phyloP scores from a whole-genome alignment of 64 coral and sea anemone genomes.

The Montipora sp. region DNA sequence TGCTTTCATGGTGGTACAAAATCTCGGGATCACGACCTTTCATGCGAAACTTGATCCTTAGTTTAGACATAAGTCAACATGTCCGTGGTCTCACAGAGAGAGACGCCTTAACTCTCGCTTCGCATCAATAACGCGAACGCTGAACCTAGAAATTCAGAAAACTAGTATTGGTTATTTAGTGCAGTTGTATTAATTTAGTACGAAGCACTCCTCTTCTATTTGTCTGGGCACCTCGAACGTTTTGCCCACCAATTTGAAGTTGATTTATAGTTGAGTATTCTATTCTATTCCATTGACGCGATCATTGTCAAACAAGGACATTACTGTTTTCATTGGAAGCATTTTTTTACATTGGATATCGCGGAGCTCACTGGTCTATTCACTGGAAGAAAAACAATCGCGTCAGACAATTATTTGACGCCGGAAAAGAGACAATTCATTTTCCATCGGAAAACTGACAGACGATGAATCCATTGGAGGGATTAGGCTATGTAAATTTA shows the following conservation, averaged over 20 bases:
- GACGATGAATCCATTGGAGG: conserved; percentile 7
- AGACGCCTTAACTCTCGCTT: neutral
- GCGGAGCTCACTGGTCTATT: neutral
- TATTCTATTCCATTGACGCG: too few species aligned
- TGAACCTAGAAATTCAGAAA: neutral
- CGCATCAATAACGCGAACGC: neutral
- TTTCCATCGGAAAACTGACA: conserved; percentile 48
- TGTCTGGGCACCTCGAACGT: neutral
- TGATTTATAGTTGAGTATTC: too few species aligned
- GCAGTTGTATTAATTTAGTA: neutral
- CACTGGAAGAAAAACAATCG: conserved; percentile 13
- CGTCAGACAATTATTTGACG: neutral
- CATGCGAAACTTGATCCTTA: conserved; percentile 23
- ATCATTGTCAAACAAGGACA: conserved; percentile 31
- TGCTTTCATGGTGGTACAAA: conserved; percentile 56
- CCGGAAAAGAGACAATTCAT: conserved; percentile 27
- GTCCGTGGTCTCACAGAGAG: neutral
- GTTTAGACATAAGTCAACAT: neutral
- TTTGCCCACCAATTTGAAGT: too few species aligned
- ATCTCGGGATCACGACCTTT: conserved; percentile 31
- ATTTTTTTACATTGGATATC: conserved; percentile 4
- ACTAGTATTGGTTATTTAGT: neutral
- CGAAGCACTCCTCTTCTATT: neutral
- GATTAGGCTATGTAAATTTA: neutral
- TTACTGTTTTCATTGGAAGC: conserved; percentile 6